Evolutionary conservation across 2,797 vertebrate genomes (phyloP).

Genomic region (Leptodactylus fallax): DNA sequence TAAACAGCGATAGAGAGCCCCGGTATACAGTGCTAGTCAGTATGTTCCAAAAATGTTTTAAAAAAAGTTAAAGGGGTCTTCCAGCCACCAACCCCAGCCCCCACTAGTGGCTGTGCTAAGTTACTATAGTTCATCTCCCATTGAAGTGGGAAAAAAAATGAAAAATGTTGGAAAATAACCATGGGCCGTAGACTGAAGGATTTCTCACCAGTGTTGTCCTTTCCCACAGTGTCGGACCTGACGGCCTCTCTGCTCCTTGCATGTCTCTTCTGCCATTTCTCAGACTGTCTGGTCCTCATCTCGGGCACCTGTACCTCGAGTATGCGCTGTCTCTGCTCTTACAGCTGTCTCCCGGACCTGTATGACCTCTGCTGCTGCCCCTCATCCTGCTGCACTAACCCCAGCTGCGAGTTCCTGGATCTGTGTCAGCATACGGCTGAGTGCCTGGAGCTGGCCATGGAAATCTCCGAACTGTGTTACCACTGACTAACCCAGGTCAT

Average conservation of each 20-base stretch:
- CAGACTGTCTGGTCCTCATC: slow-evolving; percentile 34
- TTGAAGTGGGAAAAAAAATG: too few species aligned
- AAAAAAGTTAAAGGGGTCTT: too few species aligned
- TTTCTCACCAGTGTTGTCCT: neutral
- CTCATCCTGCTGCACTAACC: neutral
- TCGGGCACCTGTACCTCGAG: slow-evolving; percentile 17
- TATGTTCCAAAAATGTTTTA: too few species aligned
- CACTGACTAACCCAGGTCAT: slow-evolving; percentile 33
- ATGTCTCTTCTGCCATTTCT: slow-evolving; percentile 48
- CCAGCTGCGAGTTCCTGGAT: slow-evolving; percentile 27
- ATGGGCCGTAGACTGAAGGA: neutral
- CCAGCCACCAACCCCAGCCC: too few species aligned
- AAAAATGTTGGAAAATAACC: too few species aligned
- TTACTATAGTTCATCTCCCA: too few species aligned
- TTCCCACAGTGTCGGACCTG: slow-evolving; percentile 28
- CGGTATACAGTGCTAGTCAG: too few species aligned
- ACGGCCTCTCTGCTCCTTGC: slow-evolving; percentile 44
- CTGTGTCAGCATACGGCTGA: slow-evolving; percentile 49
- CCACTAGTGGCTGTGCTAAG: too few species aligned
- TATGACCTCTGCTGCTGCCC: slow-evolving; percentile 42
- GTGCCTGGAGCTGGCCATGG: slow-evolving; percentile 61
- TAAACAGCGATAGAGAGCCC: neutral
- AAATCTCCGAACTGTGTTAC: slow-evolving; percentile 53
- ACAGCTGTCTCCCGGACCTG: slow-evolving; percentile 5
- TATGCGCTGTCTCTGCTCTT: slow-evolving; percentile 27